Base-by-base conservation (phyloP, 2,113 vertebrate genomes). In the Urocynchramus pylzowi region DNA sequence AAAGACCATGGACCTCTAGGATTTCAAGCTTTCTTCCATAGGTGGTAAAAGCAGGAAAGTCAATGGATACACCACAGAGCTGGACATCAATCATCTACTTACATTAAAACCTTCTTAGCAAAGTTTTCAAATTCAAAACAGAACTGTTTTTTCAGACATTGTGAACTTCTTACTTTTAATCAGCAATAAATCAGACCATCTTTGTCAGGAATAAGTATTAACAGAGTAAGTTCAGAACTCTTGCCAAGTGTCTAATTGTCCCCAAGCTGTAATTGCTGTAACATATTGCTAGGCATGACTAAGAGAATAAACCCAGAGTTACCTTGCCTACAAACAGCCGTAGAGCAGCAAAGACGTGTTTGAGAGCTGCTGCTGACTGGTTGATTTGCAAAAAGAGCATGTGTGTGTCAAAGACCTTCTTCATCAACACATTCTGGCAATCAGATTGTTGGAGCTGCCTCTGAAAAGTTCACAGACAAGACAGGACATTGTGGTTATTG, bases 301-400 rank as follows among this genome's bases (percentile, higher is more conserved):
- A 73, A 28, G 3, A 47, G 44, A 49, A 44, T 10, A 41, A 23
- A 59, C 30, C 8, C 56, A 45, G 7, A 37, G n/a, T 95, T 96
- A 99, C 99, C 99, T 99, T 99, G 97, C 98, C 98, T 13, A 99
- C 99, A 96, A 99, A 99, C 82, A 99, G 98, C 54, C 99, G 98
- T 26, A 99, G 96, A 33, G 98, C 98, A 84, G 99, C 99, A 90
- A 99, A 99, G 76, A 99, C 97, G 0, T 99, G 99, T 44, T 98
- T 98, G 73, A 99, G 98, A 4, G 99, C 99, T 68, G 97, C 93
- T 47, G 99, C 99, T 10, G 99, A 99, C 94, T 99, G 99, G 97
- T 99, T 99, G 97, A 99, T 99, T 98, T 99, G 99, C 96, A 99
- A 98, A 97, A 99, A 99, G 89, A 99, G 99, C 93, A 99, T 98